A percentile compares a stretch with the other conserved stretches of the same genome.
Conservation (phyloP, 2,113 vertebrate species). For the Holacanthus passer region DNA sequence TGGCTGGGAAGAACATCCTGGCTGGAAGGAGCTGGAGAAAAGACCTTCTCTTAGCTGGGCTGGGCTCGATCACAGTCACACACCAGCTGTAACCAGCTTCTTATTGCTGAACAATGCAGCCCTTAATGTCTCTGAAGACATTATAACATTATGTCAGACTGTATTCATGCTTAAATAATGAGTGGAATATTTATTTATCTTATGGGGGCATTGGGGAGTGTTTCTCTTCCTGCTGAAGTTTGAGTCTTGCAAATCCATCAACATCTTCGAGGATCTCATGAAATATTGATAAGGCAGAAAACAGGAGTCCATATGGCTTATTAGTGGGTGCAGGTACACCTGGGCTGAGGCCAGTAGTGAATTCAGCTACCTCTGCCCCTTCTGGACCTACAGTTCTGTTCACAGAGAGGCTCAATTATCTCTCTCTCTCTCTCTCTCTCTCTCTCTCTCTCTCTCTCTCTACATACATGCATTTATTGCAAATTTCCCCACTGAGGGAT, state of each 20-base stretch:
- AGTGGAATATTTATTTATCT: background rate
- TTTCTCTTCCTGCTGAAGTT: background rate
- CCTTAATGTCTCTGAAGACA: background rate
- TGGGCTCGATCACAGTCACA: background rate
- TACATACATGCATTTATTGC: too few species aligned
- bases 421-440: background rate
- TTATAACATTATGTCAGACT: conserved; percentile 2
- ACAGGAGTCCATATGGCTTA: conserved; percentile 62
- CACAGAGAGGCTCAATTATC: conserved; percentile 42
- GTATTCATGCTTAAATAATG: background rate
- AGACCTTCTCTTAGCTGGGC: background rate
- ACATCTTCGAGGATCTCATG: conserved; percentile 16
- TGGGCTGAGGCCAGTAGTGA: conserved; percentile 50
- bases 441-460: background rate
- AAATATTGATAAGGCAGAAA: conserved; percentile 41
- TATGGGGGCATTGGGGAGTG: background rate
- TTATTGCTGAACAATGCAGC: background rate
- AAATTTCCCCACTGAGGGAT: too few species aligned
- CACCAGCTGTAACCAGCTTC: background rate
- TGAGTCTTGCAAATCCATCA: background rate
- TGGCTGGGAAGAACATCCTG: conserved; percentile 54
- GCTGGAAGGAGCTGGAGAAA: conserved; percentile 40
- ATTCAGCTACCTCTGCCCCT: conserved; percentile 55
- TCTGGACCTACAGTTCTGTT: conserved; percentile 56
- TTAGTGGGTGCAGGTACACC: conserved; percentile 57